phyloP scores from a whole-genome alignment of 1,140 invertebrate genomes.

The Oreohelix idahoensis region DNA sequence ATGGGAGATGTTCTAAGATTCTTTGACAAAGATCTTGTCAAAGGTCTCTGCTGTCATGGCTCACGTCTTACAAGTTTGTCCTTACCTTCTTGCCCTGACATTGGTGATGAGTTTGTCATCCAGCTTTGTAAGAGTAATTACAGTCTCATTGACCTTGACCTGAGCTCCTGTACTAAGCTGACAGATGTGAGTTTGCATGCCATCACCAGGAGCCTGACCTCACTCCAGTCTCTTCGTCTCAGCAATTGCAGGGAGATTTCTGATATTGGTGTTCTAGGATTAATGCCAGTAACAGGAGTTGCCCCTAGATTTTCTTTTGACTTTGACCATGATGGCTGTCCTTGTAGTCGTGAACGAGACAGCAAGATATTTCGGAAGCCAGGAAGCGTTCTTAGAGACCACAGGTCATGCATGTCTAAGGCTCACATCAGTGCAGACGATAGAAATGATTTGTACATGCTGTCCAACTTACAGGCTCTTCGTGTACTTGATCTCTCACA shows the following conservation, averaged over 20 bases:
- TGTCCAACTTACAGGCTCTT: conserved; percentile 25
- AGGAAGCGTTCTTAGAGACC: not conserved
- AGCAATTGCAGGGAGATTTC: conserved; percentile 25
- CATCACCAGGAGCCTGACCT: conserved; percentile 11
- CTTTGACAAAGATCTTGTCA: conserved; percentile 28
- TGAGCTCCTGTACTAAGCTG: conserved; percentile 24
- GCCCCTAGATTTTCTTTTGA: conserved; percentile 17
- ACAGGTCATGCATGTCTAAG: conserved; percentile 18
- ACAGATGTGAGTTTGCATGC: conserved; percentile 24
- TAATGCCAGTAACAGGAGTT: conserved; percentile 27
- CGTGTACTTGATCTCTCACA: conserved; percentile 20
- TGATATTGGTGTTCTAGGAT: conserved; percentile 35
- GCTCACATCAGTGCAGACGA: not conserved
- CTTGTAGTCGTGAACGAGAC: conserved; percentile 25
- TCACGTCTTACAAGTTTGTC: not conserved
- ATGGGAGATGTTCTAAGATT: conserved; percentile 28
- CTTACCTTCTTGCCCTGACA: conserved; percentile 27
- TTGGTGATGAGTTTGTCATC: conserved; percentile 24
- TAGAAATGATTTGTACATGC: conserved; percentile 17
- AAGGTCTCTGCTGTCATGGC: conserved; percentile 19
- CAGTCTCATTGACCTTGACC: conserved; percentile 17
- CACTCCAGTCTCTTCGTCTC: conserved; percentile 14
- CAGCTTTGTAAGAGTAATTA: conserved; percentile 13
- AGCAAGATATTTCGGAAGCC: conserved; percentile 33
- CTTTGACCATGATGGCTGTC: conserved; percentile 31